Percentiles rank a stretch among this genome's conserved stretches.
These are phyloP conservation scores for Cynodonichthys magdalenae DNA, from an alignment of 2,797 vertebrate genomes.

Conservation along the genomic window DNA sequence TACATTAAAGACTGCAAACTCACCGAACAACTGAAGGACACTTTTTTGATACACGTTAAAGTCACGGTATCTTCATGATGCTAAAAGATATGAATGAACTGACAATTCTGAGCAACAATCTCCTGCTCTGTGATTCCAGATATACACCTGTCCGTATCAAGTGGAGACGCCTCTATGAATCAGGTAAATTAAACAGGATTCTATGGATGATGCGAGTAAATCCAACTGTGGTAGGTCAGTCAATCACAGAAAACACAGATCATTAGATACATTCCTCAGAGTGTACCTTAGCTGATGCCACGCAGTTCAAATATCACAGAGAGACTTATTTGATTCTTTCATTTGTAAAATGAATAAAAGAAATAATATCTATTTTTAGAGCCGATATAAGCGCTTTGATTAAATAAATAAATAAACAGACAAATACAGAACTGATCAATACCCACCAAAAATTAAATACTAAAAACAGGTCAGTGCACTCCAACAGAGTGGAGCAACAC, in stretches of 20 bases:
- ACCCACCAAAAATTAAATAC: no score
- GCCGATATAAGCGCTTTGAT: no score
- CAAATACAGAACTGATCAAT: no score
- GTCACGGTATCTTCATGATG: constrained; percentile 23
- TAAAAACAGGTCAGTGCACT: no score
- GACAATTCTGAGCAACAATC: constrained; percentile 45
- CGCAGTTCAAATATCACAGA: not conserved
- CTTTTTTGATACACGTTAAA: constrained; percentile 4
- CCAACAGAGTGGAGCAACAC: no score
- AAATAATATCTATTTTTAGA: no score
- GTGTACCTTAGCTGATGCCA: constrained; percentile 3
- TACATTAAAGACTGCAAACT: constrained; percentile 18
- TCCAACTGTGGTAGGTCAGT: constrained; percentile 23
- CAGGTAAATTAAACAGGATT: constrained; percentile 1
- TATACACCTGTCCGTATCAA: constrained; percentile 26
- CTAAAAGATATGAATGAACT: constrained; percentile 38
- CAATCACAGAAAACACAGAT: constrained; percentile 22
- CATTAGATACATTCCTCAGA: constrained; percentile 33
- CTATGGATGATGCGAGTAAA: constrained; percentile 23
- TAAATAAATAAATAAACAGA: no score
- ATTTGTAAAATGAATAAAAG: no score
- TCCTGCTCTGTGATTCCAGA: constrained; percentile 37
- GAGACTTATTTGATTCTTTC: no score
- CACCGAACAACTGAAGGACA: constrained; percentile 5
- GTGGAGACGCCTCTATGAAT: constrained; percentile 10